Base-by-base conservation (phyloP, 2,797 vertebrate genomes). In the Aeoliscus strigatus region DNA sequence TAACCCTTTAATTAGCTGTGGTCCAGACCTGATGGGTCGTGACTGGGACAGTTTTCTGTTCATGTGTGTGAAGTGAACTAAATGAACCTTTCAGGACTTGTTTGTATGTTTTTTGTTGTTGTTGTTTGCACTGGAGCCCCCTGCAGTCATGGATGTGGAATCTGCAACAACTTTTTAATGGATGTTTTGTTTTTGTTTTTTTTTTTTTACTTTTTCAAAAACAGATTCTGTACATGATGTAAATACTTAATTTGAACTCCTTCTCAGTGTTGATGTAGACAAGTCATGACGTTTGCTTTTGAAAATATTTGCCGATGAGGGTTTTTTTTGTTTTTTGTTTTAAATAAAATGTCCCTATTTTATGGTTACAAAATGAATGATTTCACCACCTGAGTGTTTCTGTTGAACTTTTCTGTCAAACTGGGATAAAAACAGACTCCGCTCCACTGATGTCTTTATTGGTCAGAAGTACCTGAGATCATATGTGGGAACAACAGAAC, bases 141-240 rank as follows among this genome's bases (percentile, higher is more conserved):
- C 1, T 14, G 47, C 58, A 60, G 54, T 53, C 46, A 14, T 36
- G 58, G 37, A 35, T 56, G 10, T 2, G 40, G 31, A 36, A 4
- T 52, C 51, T 45, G 28, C 30, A 31, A 8, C 10, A 18, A 23
- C 25, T 51, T 39, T 43, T 38, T 1, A 16, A 24, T 27, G 14
- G 35, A 35, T n/a, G 10, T 0, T 4, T 6, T 26, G 31, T 38
- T 58, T 29, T 28, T 21, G 3, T 21, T 21, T 21, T 21, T 21
- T 21, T 3, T 21, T 21, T 21, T 21, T 21, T 21, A 21, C 3
- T 6, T 21, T 21, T 21, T 3, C 3, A 9, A 27, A 23, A 29
- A 18, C 26, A 2, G 5, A 30, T 30, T 47, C 8, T 81, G 65
- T 75, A 60, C 30, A 80, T 61, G 45, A 46, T 84, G 76, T 84